phyloP scores from a whole-genome alignment of 2,797 vertebrate species.

The Betta splendens region DNA sequence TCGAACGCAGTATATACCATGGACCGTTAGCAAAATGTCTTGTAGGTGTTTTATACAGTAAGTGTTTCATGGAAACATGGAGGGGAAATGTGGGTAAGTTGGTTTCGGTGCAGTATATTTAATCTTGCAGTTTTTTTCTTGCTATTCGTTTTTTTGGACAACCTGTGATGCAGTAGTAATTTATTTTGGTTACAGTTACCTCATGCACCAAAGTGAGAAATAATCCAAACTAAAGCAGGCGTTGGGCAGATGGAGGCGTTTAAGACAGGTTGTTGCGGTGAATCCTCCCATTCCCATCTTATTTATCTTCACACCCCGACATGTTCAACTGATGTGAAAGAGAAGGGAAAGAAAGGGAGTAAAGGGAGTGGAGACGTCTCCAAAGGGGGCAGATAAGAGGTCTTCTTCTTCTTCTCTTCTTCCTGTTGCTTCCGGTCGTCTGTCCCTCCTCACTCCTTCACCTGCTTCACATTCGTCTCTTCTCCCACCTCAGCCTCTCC shows the following conservation, averaged over 20 bases:
- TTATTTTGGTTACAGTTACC: constrained; percentile 19
- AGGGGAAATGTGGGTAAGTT: constrained; percentile 52
- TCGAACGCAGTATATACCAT: constrained; percentile 60
- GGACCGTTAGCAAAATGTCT: constrained; percentile 72
- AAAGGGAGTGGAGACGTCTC: too few relatives aligned
- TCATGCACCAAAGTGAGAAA: constrained; percentile 46
- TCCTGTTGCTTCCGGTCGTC: constrained; percentile 9
- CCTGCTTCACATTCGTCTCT: constrained; percentile 11
- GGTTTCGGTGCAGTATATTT: constrained; percentile 47
- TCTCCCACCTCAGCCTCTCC: constrained; percentile 17
- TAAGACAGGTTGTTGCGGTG: constrained; percentile 14
- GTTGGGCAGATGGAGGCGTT: constrained; percentile 1
- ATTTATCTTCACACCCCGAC: background rate
- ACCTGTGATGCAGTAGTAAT: constrained; percentile 22
- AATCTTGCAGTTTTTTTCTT: constrained; percentile 42
- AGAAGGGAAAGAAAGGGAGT: constrained; percentile 1
- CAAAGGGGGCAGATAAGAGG: too few relatives aligned
- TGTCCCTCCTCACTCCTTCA: constrained; percentile 14
- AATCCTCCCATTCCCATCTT: background rate
- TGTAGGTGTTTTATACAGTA: constrained; percentile 74
- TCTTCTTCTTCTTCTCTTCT: constrained; percentile 10
- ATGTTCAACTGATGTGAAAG: background rate
- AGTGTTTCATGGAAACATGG: constrained; percentile 64
- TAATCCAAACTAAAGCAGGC: constrained; percentile 25
- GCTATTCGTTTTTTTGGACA: constrained; percentile 25